Evolutionary conservation across 2,888 invertebrate genomes (phyloP).

Genomic region (Synanthedon andrenaeformis): DNA sequence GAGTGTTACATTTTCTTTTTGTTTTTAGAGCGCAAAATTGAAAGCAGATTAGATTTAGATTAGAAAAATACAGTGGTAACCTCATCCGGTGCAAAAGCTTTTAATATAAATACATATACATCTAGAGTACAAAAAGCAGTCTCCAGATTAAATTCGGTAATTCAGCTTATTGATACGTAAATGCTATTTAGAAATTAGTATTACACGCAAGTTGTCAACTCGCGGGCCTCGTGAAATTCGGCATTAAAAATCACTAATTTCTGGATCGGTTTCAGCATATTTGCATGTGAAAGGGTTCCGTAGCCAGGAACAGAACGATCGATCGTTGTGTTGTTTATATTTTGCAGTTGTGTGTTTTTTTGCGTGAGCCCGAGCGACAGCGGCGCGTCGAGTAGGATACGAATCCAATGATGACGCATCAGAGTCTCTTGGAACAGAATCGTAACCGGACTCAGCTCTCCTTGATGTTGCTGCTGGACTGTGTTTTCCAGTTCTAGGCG

Average conservation of each 20-base stretch:
- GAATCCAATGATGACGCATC: constrained; percentile 91
- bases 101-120: constrained; percentile 51
- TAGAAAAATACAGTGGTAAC: constrained; percentile 68
- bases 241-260: constrained; percentile 73
- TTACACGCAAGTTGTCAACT: constrained; percentile 6
- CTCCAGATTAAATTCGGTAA: constrained; percentile 73
- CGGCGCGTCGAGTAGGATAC: constrained; percentile 60
- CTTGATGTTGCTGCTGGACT: constrained; percentile 83
- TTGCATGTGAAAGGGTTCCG: constrained; percentile 82
- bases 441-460: constrained; percentile 90
- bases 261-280: constrained; percentile 78
- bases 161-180: constrained; percentile 60
- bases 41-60: constrained; percentile 32
- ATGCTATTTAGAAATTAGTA: constrained; percentile 27
- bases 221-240: constrained; percentile 1
- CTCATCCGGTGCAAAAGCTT: constrained; percentile 57
- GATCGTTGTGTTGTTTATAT: constrained; percentile 78
- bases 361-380: constrained; percentile 59
- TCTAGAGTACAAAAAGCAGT: constrained; percentile 69
- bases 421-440: constrained; percentile 89
- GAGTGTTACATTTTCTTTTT: constrained; percentile 15
- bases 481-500: constrained; percentile 84
- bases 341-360: constrained; percentile 71
- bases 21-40: constrained; percentile 37
- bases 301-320: constrained; percentile 81